Base-by-base conservation (phyloP, 2,797 vertebrate genomes). In the Poeciliopsis presidionis region DNA sequence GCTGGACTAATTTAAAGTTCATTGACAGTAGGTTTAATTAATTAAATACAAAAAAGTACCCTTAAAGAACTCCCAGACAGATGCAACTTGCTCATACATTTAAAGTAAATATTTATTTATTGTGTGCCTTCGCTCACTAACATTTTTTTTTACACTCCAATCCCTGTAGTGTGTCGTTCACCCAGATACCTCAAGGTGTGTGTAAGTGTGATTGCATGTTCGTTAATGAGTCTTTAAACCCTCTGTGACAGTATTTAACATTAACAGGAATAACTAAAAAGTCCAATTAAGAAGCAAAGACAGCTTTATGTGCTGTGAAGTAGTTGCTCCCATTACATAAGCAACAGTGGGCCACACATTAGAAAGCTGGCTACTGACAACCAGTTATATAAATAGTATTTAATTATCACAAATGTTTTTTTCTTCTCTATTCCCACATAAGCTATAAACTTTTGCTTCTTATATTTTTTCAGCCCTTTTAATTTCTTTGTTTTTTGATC, bases 1-100 rank as follows among this genome's bases (percentile, higher is more conserved):
- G 96, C 96, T 95, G 94, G 92, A 95, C 97, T 98, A 97, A 97
- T 98, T 99, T 98, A 97, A 96, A 97, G 96, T 96, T 97, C 96
- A 97, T 97, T 97, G 96, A 93, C 91, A 86, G 94, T 95, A 94
- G 91, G 93, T 96, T 95, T 95, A 95, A 95, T 96, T 94, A 95
- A 96, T 96, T 95, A 95, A 96, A 96, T 95, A 95, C 92, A 91
- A 94, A 95, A 30, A 94, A 94, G 93, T 92, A 94, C 93, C 88
- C 89, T 95, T 94, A 92, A 93, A 95, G 89, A 92, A 86, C 84
- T 86, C 88, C 85, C 76, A 87, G 83, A 75, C 80, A 69, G 79
- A 75, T 80, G 84, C 82, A 86, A 82, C 85, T 86, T 90, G 91
- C 90, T 49, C 92, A 92, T 91, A 88, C 89, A 93, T 92, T 89